A percentile compares a stretch with the other conserved stretches of the same genome.
phyloP scores from a whole-genome alignment of 2,113 vertebrate genomes.

The Seriola dumerili region DNA sequence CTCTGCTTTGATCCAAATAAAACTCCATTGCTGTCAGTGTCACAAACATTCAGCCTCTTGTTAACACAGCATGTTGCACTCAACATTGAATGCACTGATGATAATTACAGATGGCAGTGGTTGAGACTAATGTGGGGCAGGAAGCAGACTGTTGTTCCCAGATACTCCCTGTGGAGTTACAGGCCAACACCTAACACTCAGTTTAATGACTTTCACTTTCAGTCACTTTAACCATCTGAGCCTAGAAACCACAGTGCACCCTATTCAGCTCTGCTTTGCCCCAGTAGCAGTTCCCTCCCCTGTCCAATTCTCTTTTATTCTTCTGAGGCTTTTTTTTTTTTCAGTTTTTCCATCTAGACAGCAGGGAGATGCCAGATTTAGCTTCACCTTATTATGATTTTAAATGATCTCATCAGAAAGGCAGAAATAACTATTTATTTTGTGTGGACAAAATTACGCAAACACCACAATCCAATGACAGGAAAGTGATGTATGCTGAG shows the following conservation, averaged over 20 bases:
- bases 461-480: too few relatives aligned
- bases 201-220: constrained; percentile 19
- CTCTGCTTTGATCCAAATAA: constrained; percentile 7
- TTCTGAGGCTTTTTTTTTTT: not conserved
- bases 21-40: not conserved
- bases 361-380: too few relatives aligned
- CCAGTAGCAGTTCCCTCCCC: not conserved
- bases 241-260: constrained; percentile 1
- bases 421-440: too few relatives aligned
- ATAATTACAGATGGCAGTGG: constrained; percentile 32
- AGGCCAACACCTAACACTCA: constrained; percentile 4
- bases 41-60: constrained; percentile 5
- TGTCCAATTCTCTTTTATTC: not conserved
- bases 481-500: too few relatives aligned
- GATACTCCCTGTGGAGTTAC: not conserved
- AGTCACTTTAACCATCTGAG: constrained; percentile 1
- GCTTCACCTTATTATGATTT: too few relatives aligned
- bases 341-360: not conserved
- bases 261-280: not conserved
- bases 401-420: too few relatives aligned
- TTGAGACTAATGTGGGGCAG: constrained; percentile 13
- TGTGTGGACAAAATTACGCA: too few relatives aligned
- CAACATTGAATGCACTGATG: constrained; percentile 18
- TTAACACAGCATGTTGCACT: not conserved
- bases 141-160: constrained; percentile 2